Evolutionary conservation across 2,797 vertebrate genomes (phyloP).

Genomic region (Petrocephalus sullivani): DNA sequence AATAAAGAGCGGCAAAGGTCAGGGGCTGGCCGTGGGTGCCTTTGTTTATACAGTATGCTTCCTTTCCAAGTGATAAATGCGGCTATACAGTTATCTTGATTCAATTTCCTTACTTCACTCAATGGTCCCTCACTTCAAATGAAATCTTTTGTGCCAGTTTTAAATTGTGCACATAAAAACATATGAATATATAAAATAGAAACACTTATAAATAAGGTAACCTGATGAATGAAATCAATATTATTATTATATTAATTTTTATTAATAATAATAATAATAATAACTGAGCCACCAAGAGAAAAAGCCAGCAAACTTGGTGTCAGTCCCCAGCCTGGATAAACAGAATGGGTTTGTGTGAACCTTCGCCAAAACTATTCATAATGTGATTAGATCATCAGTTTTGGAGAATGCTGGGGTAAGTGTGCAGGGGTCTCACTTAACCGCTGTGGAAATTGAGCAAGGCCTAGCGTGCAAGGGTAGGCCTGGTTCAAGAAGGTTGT

Average conservation of each 20-base stretch:
- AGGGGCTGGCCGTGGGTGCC: not conserved
- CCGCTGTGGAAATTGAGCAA: not conserved
- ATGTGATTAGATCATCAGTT: not conserved
- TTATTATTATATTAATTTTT: too few species aligned
- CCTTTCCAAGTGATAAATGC: not conserved
- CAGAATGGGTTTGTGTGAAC: not conserved
- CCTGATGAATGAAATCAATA: not conserved
- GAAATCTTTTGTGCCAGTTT: not conserved
- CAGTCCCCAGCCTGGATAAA: not conserved
- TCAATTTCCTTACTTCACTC: constrained; percentile 8
- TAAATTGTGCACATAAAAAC: not conserved
- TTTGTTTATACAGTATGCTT: constrained; percentile 6
- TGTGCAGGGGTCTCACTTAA: not conserved
- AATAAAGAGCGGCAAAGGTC: not conserved
- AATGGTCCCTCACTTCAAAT: not conserved
- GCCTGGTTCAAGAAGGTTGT: too few species aligned
- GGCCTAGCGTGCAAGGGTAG: too few species aligned
- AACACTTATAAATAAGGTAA: not conserved
- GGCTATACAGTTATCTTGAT: not conserved
- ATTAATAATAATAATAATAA: not conserved
- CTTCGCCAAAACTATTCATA: not conserved
- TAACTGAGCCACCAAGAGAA: not conserved
- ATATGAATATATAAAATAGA: not conserved
- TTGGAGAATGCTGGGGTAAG: not conserved
- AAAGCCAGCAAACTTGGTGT: not conserved